phyloP scores from a whole-genome alignment of 64 coral and sea anemone genomes.

The Pocillopora damicornis region DNA sequence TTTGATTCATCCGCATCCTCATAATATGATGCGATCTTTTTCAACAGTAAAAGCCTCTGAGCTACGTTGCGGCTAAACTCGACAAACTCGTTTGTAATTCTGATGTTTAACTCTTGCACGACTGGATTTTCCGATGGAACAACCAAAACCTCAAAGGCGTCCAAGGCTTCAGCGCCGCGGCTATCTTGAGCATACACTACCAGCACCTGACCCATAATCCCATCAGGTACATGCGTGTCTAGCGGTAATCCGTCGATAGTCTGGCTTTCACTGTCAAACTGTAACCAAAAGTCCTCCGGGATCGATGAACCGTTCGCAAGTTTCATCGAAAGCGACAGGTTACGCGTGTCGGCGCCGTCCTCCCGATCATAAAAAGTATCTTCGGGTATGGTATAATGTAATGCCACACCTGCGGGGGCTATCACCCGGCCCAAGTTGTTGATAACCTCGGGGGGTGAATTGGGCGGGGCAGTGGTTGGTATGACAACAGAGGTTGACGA shows the following conservation, averaged over 20 bases:
- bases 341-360: constrained; percentile 58
- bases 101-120: constrained; percentile 62
- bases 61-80: constrained; percentile 56
- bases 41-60: constrained; percentile 50
- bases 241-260: constrained; percentile 69
- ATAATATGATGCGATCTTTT: constrained; percentile 56
- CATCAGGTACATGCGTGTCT: constrained; percentile 40
- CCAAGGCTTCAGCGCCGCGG: constrained; percentile 21
- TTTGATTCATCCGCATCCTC: constrained; percentile 37
- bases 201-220: constrained; percentile 42
- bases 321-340: constrained; percentile 38
- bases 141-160: constrained; percentile 77
- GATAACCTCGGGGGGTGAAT: constrained; percentile 13
- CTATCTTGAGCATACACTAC: constrained; percentile 60
- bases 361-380: constrained; percentile 82
- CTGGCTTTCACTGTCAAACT: constrained; percentile 60
- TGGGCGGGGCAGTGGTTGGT: constrained; percentile 16
- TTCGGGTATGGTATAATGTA: constrained; percentile 45
- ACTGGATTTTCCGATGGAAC: constrained; percentile 35
- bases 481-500: background rate
- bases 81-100: constrained; percentile 55
- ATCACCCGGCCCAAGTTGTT: constrained; percentile 74
- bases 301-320: constrained; percentile 17
- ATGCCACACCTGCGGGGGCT: constrained; percentile 68
- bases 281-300: constrained; percentile 59